Percentiles rank a stretch among this genome's conserved stretches.
phyloP scores from a whole-genome alignment of 1,140 invertebrate genomes.

The Dendroctonus ponderosae region DNA sequence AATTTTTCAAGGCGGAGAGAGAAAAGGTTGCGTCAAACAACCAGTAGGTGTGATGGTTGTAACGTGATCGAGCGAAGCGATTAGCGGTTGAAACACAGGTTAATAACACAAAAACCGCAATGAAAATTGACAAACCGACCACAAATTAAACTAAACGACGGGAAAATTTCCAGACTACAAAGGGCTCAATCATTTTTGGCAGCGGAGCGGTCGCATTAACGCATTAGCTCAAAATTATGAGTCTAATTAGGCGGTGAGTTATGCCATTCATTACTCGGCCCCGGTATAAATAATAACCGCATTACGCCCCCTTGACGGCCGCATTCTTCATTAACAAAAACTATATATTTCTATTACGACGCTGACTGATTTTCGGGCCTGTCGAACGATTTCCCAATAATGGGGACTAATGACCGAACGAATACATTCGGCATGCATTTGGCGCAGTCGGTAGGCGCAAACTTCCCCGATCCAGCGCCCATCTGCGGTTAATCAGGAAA shows the following conservation, averaged over 20 bases:
- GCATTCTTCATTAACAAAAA: constrained; percentile 51
- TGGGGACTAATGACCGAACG: constrained; percentile 40
- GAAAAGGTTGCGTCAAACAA: too few species aligned
- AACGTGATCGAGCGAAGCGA: too few species aligned
- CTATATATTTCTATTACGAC: constrained; percentile 50
- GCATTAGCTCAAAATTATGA: constrained; percentile 51
- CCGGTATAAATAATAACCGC: constrained; percentile 49
- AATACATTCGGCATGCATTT: too few species aligned
- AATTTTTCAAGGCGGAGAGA: too few species aligned
- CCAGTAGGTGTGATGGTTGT: too few species aligned
- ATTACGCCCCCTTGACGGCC: constrained; percentile 44
- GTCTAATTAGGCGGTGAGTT: constrained; percentile 50
- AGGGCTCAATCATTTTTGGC: constrained; percentile 50
- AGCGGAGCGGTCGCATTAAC: constrained; percentile 46
- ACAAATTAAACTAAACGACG: constrained; percentile 33
- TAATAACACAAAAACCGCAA: constrained; percentile 12
- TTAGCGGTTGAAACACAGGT: too few species aligned
- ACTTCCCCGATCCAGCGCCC: constrained; percentile 15
- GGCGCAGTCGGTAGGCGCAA: neutral
- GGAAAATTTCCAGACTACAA: constrained; percentile 29
- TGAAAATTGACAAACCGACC: constrained; percentile 29
- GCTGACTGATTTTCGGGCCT: constrained; percentile 40
- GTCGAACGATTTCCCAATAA: constrained; percentile 32
- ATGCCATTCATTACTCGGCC: constrained; percentile 48
- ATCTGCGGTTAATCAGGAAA: constrained; percentile 50